Percentiles rank a stretch among this genome's conserved stretches.
Evolutionary conservation across 2,113 vertebrate genomes (phyloP).

Genomic region (Psittacus erithacus): DNA sequence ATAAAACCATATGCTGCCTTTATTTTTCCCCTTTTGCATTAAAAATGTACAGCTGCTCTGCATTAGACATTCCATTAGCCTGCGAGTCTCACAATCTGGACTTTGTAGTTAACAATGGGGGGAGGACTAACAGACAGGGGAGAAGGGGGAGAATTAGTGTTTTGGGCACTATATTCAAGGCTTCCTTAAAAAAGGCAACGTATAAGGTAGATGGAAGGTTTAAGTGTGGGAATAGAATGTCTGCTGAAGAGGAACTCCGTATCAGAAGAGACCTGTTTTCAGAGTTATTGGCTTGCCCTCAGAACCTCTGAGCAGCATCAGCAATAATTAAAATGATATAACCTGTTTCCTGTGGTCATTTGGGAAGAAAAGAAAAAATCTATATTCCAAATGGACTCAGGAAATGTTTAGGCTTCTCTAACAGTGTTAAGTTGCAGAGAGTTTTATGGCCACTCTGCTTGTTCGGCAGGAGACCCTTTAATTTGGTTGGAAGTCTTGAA

Average conservation of each 20-base stretch:
- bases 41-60: constrained; percentile 71
- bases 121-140: not conserved
- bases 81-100: constrained; percentile 13
- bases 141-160: not conserved
- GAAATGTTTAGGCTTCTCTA: constrained; percentile 60
- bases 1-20: constrained; percentile 76
- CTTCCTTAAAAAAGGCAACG: not conserved
- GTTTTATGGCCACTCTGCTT: constrained; percentile 52
- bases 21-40: constrained; percentile 68
- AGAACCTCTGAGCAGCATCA: constrained; percentile 56
- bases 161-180: not conserved
- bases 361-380: constrained; percentile 70
- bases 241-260: not conserved
- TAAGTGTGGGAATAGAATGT: not conserved
- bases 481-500: constrained; percentile 50
- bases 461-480: constrained; percentile 47
- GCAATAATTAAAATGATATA: constrained; percentile 75
- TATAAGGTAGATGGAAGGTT: not conserved
- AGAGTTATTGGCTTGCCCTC: constrained; percentile 52
- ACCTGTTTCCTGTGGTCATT: constrained; percentile 67
- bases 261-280: not conserved
- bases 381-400: constrained; percentile 68
- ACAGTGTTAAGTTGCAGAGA: constrained; percentile 41
- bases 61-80: constrained; percentile 58
- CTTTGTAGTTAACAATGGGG: not conserved